phyloP scores from a whole-genome alignment of 35 echinoderm and acorn worm genomes.

The Stichopus chloronotus region DNA sequence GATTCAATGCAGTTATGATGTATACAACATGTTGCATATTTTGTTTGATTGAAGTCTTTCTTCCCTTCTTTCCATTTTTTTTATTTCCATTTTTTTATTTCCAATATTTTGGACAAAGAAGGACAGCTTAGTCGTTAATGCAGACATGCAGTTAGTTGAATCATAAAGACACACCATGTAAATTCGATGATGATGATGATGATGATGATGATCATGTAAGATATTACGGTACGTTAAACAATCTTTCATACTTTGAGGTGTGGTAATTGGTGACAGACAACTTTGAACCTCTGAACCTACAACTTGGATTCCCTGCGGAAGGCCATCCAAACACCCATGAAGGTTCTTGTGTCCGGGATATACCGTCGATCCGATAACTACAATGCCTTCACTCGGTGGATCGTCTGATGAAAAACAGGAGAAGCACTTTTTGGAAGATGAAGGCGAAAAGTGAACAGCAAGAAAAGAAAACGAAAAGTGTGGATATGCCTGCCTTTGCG shows the following conservation, averaged over 20 bases:
- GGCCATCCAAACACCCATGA: background rate
- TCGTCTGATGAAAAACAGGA: background rate
- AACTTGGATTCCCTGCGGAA: background rate
- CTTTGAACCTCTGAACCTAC: background rate
- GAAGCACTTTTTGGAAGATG: background rate
- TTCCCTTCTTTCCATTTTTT: no score
- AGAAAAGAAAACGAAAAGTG: background rate
- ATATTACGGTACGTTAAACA: background rate
- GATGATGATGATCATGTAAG: background rate
- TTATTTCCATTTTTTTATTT: background rate
- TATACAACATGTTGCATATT: no score
- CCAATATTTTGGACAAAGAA: background rate
- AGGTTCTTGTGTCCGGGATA: background rate
- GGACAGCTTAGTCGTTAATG: background rate
- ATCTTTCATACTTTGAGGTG: background rate
- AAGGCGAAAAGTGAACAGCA: background rate
- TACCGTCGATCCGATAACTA: background rate
- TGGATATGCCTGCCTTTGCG: no score
- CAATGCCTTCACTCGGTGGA: background rate
- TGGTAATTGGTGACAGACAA: background rate
- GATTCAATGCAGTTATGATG: no score
- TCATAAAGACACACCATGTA: conserved; percentile 4
- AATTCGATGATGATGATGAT: background rate
- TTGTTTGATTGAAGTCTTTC: no score
- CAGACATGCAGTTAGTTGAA: conserved; percentile 14